Base-by-base conservation (phyloP, 2,113 vertebrate genomes). In the Irena cyanogastra region DNA sequence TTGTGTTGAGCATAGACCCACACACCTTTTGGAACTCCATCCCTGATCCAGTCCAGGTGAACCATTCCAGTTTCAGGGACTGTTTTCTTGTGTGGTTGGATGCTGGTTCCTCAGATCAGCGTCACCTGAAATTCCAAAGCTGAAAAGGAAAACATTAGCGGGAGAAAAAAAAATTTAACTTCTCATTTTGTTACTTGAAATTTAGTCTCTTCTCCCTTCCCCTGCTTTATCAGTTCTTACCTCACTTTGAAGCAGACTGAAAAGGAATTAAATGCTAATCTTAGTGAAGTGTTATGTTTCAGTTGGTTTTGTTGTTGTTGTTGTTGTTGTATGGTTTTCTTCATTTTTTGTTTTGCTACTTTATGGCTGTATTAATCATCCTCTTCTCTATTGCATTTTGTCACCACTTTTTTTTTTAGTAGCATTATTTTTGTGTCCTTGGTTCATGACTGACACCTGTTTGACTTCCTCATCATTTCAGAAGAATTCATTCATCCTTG, bases 231-330 rank as follows among this genome's bases (percentile, higher is more conserved):
- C 47, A 33, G 83, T 89, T 70, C 93, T 83, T 57, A 35, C 83
- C 69, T 72, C 89, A 77, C 95, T 97, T 97, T 92, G 94, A 94
- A 98, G 97, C 98, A 98, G 98, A 98, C 98, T 98, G 98, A 98
- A 98, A 97, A 97, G 95, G 97, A 97, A 94, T 61, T 82, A 64
- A 87, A 86, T 61, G 47, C 92, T 95, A 69, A 94, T 93, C 89
- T 76, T 96, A 90, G 77, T 91, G 80, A 68, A 87, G 45, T 95
- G 87, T 97, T 97, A 45, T 6, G 35, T 97, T 96, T 57, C 69
- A 39, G 28, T 96, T 96, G 39, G 13, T 93, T 66, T 69, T 61
- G 8, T 45, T 45, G 18, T 45, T 45, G 64, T 68, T 59, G 42
- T 72, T 90, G 31, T 78, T 92, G 54, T 77, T 89, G 41, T 91